phyloP scores from a whole-genome alignment of 30 jellyfish, hydroid and myxozoan species.

The Turritopsis rubra region DNA sequence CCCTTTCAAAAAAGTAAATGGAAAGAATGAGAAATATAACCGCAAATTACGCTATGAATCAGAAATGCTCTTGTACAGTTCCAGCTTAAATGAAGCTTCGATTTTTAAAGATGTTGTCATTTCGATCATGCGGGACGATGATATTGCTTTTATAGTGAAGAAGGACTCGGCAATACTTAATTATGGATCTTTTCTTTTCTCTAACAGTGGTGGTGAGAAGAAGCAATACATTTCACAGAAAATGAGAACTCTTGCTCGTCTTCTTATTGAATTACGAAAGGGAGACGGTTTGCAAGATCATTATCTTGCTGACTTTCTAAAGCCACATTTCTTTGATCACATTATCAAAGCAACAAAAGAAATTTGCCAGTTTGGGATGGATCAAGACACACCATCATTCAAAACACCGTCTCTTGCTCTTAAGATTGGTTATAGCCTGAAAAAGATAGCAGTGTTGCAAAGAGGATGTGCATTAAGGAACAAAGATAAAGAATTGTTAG shows the following conservation, averaged over 20 bases:
- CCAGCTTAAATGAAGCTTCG: constrained; percentile 15
- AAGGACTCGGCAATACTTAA: constrained; percentile 23
- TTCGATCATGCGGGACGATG: constrained; percentile 33
- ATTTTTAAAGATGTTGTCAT: constrained; percentile 16
- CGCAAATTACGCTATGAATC: constrained; percentile 29
- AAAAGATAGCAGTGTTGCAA: constrained; percentile 20
- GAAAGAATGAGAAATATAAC: neutral
- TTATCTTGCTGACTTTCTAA: constrained; percentile 23
- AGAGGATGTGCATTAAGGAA: constrained; percentile 29
- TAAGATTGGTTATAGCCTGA: constrained; percentile 31
- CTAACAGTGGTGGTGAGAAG: constrained; percentile 27
- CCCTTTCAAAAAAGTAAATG: constrained; percentile 18
- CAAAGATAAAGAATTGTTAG: neutral
- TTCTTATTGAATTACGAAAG: constrained; percentile 24
- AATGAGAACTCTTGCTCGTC: constrained; percentile 45
- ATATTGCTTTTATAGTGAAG: constrained; percentile 24
- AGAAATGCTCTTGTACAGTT: constrained; percentile 37
- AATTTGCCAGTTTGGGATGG: constrained; percentile 21
- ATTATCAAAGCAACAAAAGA: constrained; percentile 29
- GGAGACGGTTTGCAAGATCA: neutral
- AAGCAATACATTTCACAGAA: constrained; percentile 23
- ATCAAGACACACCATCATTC: constrained; percentile 27
- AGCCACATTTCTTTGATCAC: constrained; percentile 27
- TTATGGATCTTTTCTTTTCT: constrained; percentile 31
- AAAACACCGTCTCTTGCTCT: constrained; percentile 23